A percentile compares a stretch with the other conserved stretches of the same genome.
These are phyloP conservation scores for Suncus etruscus DNA, from an alignment of 2,113 vertebrate species.

Conservation along the genomic window DNA sequence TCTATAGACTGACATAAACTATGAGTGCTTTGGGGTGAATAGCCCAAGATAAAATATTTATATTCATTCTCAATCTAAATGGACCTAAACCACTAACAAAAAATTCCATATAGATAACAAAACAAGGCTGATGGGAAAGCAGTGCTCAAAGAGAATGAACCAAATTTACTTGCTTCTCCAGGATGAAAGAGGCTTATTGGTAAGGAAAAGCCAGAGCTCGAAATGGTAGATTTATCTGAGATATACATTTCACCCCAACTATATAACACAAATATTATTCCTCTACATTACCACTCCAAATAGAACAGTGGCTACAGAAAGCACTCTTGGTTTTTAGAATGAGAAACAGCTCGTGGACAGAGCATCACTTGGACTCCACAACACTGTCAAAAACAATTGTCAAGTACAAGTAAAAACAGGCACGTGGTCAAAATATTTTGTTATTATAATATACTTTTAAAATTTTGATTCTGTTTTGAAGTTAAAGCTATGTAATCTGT, in stretches of 20 bases:
- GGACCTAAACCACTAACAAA: not conserved
- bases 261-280: not conserved
- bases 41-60: slow-evolving; percentile 27
- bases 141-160: not conserved
- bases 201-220: not conserved
- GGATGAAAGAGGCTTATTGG: not conserved
- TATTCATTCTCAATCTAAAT: not conserved
- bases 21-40: not conserved
- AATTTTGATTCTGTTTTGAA: too few relatives aligned
- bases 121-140: not conserved
- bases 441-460: too few relatives aligned
- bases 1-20: not conserved
- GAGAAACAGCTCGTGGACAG: too few relatives aligned
- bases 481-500: too few relatives aligned
- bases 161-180: slow-evolving; percentile 16
- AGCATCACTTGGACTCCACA: too few relatives aligned
- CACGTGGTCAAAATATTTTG: too few relatives aligned
- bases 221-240: not conserved
- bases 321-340: too few relatives aligned
- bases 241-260: not conserved
- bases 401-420: too few relatives aligned
- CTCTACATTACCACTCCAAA: not conserved
- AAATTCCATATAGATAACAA: slow-evolving; percentile 8
- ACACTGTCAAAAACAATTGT: too few relatives aligned
- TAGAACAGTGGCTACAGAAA: not conserved